Conservation (phyloP, 92 coral and sea anemone species). For the Paramuricea clavata region DNA sequence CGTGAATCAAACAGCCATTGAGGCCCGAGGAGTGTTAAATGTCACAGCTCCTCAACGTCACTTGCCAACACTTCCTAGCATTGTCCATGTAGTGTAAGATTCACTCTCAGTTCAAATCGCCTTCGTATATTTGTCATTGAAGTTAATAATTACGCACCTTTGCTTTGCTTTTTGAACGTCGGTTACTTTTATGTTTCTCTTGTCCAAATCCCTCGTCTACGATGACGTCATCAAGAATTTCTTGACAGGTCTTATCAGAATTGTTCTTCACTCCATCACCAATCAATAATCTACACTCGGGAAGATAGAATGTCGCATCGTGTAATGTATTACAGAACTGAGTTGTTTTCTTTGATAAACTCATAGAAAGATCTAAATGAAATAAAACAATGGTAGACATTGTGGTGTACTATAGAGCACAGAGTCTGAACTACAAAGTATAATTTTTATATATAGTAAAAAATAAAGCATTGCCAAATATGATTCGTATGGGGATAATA, state of each 20-base stretch:
- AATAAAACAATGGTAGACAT: neutral
- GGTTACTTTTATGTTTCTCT: constrained; percentile 20
- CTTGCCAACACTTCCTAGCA: no score
- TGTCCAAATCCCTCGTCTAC: neutral
- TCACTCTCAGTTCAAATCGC: neutral
- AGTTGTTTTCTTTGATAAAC: constrained; percentile 20
- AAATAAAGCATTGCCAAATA: no score
- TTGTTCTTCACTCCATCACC: neutral
- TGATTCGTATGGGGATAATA: no score
- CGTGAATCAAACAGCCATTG: no score
- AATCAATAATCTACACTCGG: constrained; percentile 35
- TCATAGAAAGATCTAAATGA: constrained; percentile 12
- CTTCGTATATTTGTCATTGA: neutral
- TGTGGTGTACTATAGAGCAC: no score
- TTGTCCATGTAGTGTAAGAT: no score
- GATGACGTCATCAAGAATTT: constrained; percentile 16
- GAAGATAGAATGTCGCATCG: constrained; percentile 30
- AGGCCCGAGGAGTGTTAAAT: no score
- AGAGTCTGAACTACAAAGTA: no score
- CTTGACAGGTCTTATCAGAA: constrained; percentile 10
- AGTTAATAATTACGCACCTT: neutral
- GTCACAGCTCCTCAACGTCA: no score
- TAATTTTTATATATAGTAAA: no score
- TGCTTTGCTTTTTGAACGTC: neutral
- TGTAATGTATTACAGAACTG: constrained; percentile 22